Evolutionary conservation across 2,888 invertebrate genomes (phyloP), one percentile per base, ranked within the genome.

Genomic region (Muscina levida): DNA sequence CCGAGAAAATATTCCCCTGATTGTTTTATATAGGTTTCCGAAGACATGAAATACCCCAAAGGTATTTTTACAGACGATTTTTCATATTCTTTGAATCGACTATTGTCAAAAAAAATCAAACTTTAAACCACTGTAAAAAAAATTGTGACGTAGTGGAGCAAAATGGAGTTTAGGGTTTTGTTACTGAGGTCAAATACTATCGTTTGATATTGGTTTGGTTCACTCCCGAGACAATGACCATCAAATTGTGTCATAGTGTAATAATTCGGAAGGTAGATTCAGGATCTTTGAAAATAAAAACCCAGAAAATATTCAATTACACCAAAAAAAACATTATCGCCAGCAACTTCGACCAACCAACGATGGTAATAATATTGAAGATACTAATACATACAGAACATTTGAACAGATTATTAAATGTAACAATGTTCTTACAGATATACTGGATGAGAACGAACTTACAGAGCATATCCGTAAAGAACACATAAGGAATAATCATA

Each of bases 211-310:
- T n/a, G n/a, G n/a, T n/a, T n/a, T n/a, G n/a, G 19, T 19, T 19
- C 19, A 19, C 11, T 51, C 51, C 2, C 51, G 13, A 1, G 26
- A 22, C 51, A 51, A 51, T 22, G n/a, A n/a, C n/a, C 51, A 2
- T 10, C 8, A 51, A 6, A 19, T 22, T 4, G 13, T 26, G 22
- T 13, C 26, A 56, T 26, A 26, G n/a, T n/a, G n/a, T 56, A 13
- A 26, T 56, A 56, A 24, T 56, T 56, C 13, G 1, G 24, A 56
- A 56, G 26, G 8, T 26, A 26, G 13, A 2, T 1, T 56, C 26
- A 56, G 56, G 56, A n/a, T 56, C 24, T 22, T 26, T 26, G n/a
- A 56, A 56, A 26, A 56, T 56, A 26, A 56, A 11, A 56, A 56
- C 1, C 15, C 51, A 51, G 10, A 51, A 19, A 8, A 2, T 4